These are phyloP conservation scores for Arge pagana DNA, from an alignment of 2,888 invertebrate genomes.

Conservation along the genomic window DNA sequence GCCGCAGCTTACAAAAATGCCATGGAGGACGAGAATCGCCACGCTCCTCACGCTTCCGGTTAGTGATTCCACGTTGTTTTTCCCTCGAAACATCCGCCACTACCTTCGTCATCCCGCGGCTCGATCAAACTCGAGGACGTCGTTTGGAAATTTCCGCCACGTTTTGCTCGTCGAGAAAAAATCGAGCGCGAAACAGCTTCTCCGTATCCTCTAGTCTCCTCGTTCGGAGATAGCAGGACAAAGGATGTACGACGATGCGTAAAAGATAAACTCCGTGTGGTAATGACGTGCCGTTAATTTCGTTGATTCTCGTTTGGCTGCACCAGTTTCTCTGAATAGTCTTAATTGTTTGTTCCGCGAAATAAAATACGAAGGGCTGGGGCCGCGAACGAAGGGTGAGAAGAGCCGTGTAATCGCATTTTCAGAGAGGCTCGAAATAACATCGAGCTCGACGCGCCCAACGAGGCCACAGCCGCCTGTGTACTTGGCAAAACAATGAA, in stretches of 20 bases:
- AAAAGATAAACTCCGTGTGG: no score
- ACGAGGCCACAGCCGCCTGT: conserved; percentile 4
- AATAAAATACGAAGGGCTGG: neutral
- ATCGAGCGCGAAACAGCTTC: no score
- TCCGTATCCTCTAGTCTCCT: no score
- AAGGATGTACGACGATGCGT: no score
- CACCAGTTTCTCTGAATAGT: conserved; percentile 9
- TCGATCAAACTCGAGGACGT: no score
- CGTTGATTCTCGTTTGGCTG: no score
- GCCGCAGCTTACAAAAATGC: conserved; percentile 66
- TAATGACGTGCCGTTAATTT: no score
- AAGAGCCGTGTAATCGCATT: conserved; percentile 9
- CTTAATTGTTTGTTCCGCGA: neutral
- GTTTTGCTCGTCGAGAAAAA: no score
- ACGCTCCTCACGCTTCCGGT: conserved; percentile 70
- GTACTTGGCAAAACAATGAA: conserved; percentile 20
- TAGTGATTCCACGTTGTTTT: conserved; percentile 35
- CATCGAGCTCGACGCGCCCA: conserved; percentile 12
- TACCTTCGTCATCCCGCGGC: no score
- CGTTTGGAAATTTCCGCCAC: no score
- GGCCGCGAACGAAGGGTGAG: neutral
- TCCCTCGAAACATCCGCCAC: neutral
- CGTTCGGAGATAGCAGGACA: no score
- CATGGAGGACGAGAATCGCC: conserved; percentile 65
- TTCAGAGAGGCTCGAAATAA: conserved; percentile 7